Percentiles rank a stretch among this genome's conserved stretches.
phyloP scores from a whole-genome alignment of 1,140 invertebrate species.

The Drosophila nebulosa region DNA sequence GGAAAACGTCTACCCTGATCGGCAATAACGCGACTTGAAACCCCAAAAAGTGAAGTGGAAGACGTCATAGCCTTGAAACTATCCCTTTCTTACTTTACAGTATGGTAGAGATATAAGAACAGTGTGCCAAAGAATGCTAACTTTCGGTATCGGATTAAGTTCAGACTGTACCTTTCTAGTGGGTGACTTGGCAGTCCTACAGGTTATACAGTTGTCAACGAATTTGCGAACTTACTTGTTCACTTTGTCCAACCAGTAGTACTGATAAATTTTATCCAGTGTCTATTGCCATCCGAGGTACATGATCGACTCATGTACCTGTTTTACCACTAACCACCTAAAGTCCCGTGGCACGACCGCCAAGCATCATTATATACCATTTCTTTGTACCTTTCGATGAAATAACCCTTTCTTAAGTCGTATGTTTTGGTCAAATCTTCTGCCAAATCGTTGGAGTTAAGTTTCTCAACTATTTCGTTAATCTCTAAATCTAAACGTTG shows the following conservation, averaged over 20 bases:
- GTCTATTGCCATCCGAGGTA: too few relatives aligned
- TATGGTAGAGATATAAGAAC: not conserved
- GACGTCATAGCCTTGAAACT: too few relatives aligned
- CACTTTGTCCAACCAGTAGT: too few relatives aligned
- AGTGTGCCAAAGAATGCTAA: too few relatives aligned
- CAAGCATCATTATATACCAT: not conserved
- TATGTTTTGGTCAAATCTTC: not conserved
- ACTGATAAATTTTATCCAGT: too few relatives aligned
- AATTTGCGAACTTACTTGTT: too few relatives aligned
- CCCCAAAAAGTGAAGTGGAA: not conserved
- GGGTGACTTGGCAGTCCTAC: too few relatives aligned
- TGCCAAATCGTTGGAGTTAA: not conserved
- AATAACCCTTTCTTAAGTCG: not conserved
- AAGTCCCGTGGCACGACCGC: not conserved
- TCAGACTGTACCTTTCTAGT: too few relatives aligned
- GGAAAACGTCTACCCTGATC: too few relatives aligned
- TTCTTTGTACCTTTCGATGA: not conserved
- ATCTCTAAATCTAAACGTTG: not conserved
- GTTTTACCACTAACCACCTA: not conserved
- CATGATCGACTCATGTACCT: too few relatives aligned
- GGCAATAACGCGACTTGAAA: not conserved
- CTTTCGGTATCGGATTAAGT: too few relatives aligned
- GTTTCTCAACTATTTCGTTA: not conserved
- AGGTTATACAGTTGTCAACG: too few relatives aligned
- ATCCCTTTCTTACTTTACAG: not conserved